These are phyloP conservation scores for Saccostrea echinata DNA, from an alignment of 1,140 invertebrate genomes.

Conservation along the genomic window DNA sequence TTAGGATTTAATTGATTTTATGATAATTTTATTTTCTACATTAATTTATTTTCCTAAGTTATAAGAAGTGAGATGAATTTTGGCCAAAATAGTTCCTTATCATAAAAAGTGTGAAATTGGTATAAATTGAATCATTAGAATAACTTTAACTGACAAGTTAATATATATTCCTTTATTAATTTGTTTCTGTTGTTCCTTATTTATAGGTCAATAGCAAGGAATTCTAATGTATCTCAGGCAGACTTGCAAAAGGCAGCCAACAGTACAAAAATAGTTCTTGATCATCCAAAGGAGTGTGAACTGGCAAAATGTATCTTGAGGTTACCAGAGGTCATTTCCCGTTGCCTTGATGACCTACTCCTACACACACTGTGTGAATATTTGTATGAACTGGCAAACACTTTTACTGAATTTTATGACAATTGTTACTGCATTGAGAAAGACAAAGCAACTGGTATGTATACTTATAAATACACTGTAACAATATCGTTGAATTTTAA, in stretches of 20 bases:
- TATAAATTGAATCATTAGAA: background rate
- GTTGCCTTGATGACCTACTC: conserved; percentile 91
- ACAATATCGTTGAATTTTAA: too few species aligned
- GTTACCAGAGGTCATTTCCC: conserved; percentile 93
- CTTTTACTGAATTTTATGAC: conserved; percentile 98
- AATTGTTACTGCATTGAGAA: conserved; percentile 98
- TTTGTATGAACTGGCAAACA: conserved; percentile 95
- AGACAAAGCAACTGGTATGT: conserved; percentile 66
- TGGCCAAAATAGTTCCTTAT: background rate
- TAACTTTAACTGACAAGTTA: background rate
- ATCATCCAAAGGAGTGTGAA: conserved; percentile 97
- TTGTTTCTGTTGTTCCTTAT: background rate
- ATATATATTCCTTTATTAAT: background rate
- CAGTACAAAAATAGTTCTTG: conserved; percentile 85
- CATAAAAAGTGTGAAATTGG: background rate
- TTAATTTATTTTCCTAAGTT: too few species aligned
- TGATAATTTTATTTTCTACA: too few species aligned
- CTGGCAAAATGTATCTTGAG: conserved; percentile 90
- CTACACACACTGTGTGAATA: conserved; percentile 96
- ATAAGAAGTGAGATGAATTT: background rate
- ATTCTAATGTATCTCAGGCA: conserved; percentile 82
- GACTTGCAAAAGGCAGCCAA: conserved; percentile 82
- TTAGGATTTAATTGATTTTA: too few species aligned
- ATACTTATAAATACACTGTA: too few species aligned
- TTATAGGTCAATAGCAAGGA: conserved; percentile 75